Evolutionary conservation across 2,888 invertebrate species (phyloP).

Genomic region (Pseudoips prasinana): DNA sequence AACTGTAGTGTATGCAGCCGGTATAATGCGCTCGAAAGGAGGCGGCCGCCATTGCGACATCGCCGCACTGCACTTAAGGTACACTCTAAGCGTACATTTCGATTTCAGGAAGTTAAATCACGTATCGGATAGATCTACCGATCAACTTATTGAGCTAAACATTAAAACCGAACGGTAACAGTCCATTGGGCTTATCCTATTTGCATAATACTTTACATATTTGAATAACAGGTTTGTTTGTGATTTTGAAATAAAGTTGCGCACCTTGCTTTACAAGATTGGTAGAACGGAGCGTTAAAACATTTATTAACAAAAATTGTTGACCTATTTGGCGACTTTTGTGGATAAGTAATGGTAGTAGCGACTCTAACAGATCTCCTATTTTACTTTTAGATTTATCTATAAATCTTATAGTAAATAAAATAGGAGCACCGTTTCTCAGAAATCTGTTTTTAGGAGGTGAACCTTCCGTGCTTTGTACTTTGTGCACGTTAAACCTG

Average conservation of each 20-base stretch:
- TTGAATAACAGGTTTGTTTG: slow-evolving; percentile 18
- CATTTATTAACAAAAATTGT: neutral
- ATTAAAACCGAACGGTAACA: slow-evolving; percentile 32
- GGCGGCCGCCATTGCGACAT: slow-evolving; percentile 16
- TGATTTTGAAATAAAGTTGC: slow-evolving; percentile 26
- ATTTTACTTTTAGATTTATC: too few species aligned
- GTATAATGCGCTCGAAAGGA: slow-evolving; percentile 23
- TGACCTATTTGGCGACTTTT: too few species aligned
- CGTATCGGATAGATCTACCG: slow-evolving; percentile 34
- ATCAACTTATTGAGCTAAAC: slow-evolving; percentile 41
- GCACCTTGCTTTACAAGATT: slow-evolving; percentile 17
- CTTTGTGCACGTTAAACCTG: too few species aligned
- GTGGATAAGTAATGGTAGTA: too few species aligned
- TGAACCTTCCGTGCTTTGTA: too few species aligned
- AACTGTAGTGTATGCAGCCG: slow-evolving; percentile 11
- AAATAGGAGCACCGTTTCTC: too few species aligned
- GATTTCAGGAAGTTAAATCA: slow-evolving; percentile 40
- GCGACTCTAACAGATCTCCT: too few species aligned
- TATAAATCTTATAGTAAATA: too few species aligned
- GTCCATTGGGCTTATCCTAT: slow-evolving; percentile 33
- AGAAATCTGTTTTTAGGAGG: too few species aligned
- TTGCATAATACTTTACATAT: slow-evolving; percentile 29
- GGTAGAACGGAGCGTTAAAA: slow-evolving; percentile 7
- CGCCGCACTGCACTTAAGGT: slow-evolving; percentile 16
- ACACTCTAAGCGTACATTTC: slow-evolving; percentile 26